Percentiles rank a stretch among this genome's conserved stretches.
These are phyloP conservation scores for Tiaroga cobitis DNA, from an alignment of 2,797 vertebrate genomes.

Conservation along the genomic window DNA sequence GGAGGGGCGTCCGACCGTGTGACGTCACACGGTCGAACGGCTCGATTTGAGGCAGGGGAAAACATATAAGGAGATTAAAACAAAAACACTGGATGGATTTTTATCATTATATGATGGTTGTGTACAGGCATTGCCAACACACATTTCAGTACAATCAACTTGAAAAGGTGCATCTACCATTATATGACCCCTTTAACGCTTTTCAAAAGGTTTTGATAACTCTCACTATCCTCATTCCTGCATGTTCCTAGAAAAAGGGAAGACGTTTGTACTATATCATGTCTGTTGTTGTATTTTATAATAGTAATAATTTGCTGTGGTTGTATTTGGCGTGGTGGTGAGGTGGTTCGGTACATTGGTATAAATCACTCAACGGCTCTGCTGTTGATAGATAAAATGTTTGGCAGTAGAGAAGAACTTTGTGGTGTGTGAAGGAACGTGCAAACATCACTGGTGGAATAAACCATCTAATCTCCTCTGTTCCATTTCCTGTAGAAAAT, in stretches of 20 bases:
- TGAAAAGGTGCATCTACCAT: no score
- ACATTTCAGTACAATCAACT: no score
- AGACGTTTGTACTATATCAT: background rate
- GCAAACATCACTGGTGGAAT: slow-evolving; percentile 46
- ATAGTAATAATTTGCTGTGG: slow-evolving; percentile 37
- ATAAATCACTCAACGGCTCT: slow-evolving; percentile 45
- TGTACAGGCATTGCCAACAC: no score
- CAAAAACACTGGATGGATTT: no score
- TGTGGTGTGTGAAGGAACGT: slow-evolving; percentile 50
- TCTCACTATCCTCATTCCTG: slow-evolving; percentile 17
- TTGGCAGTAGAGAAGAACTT: slow-evolving; percentile 45
- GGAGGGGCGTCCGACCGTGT: no score
- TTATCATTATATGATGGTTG: no score
- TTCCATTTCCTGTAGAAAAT: slow-evolving; percentile 37
- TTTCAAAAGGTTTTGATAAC: slow-evolving; percentile 27
- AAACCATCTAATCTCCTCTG: slow-evolving; percentile 44
- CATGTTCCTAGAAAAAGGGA: slow-evolving; percentile 13
- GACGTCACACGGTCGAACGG: no score
- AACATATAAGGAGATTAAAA: no score
- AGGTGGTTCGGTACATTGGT: slow-evolving; percentile 27
- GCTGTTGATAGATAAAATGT: slow-evolving; percentile 44
- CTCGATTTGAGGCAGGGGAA: no score
- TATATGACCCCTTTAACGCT: no score
- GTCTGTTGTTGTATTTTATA: slow-evolving; percentile 26
- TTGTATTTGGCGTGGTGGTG: slow-evolving; percentile 43